Conservation (phyloP, 2,888 invertebrate species). For the Branchipolynoe longqiensis region DNA sequence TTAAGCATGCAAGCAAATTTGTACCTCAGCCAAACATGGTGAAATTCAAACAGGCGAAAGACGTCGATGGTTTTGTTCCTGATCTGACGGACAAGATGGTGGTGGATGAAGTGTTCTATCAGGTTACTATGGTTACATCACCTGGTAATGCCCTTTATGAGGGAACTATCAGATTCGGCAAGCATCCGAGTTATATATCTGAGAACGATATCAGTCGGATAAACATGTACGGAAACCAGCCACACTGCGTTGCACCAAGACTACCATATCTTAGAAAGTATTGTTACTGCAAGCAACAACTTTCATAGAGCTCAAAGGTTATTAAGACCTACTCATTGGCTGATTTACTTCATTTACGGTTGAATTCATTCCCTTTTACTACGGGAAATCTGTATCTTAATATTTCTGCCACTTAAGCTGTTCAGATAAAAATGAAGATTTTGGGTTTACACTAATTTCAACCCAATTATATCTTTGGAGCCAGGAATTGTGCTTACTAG, state of each 20-base stretch:
- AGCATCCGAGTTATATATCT: not conserved
- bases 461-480: too few relatives aligned
- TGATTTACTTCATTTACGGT: too few relatives aligned
- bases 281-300: too few relatives aligned
- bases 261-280: too few relatives aligned
- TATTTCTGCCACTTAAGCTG: too few relatives aligned
- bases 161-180: not conserved
- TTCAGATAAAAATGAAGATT: too few relatives aligned
- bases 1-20: constrained; percentile 86
- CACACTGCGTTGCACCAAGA: not conserved
- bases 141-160: constrained; percentile 36
- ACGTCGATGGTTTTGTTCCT: not conserved
- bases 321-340: too few relatives aligned
- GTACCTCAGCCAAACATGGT: not conserved
- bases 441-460: too few relatives aligned
- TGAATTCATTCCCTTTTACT: too few relatives aligned
- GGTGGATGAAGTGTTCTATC: not conserved
- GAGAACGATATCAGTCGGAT: not conserved
- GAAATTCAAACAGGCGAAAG: constrained; percentile 1
- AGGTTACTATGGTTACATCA: not conserved
- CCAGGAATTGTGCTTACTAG: too few relatives aligned
- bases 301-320: too few relatives aligned
- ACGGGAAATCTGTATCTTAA: too few relatives aligned
- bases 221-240: not conserved
- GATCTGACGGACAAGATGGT: not conserved